These are phyloP conservation scores for Leiothrix lutea DNA, from an alignment of 2,113 vertebrate species.

Conservation along the genomic window DNA sequence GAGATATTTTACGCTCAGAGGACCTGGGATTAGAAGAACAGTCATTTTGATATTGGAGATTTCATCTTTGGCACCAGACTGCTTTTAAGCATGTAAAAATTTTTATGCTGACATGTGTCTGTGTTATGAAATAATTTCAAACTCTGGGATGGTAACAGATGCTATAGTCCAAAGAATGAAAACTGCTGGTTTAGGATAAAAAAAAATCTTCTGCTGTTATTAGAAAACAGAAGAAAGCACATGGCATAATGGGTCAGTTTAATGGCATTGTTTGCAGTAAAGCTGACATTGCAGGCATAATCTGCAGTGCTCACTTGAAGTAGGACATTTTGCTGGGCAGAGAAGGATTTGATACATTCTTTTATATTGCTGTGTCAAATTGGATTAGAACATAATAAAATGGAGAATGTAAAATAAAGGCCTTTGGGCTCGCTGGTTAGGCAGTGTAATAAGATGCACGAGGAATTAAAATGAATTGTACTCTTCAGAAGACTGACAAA, in stretches of 20 bases:
- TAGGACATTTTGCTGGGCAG: background rate
- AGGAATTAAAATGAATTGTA: background rate
- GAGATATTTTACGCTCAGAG: background rate
- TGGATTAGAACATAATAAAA: conserved; percentile 26
- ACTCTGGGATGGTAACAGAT: background rate
- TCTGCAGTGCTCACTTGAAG: background rate
- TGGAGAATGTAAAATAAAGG: background rate
- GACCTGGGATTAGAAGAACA: background rate
- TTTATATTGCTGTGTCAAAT: background rate
- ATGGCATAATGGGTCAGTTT: background rate
- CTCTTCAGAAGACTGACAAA: background rate
- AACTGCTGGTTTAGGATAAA: background rate
- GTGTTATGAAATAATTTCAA: background rate
- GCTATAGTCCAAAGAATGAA: background rate
- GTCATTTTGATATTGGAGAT: background rate
- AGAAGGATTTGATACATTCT: background rate
- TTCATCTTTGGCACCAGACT: background rate
- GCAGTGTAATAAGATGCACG: background rate
- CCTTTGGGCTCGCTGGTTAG: background rate
- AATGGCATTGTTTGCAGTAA: background rate
- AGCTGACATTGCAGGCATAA: background rate
- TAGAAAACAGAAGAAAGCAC: background rate
- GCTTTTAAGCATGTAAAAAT: background rate
- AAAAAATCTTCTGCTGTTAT: background rate
- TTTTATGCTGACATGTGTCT: background rate